phyloP scores from a whole-genome alignment of 2,888 invertebrate genomes.

The Drosophila ustulata region DNA sequence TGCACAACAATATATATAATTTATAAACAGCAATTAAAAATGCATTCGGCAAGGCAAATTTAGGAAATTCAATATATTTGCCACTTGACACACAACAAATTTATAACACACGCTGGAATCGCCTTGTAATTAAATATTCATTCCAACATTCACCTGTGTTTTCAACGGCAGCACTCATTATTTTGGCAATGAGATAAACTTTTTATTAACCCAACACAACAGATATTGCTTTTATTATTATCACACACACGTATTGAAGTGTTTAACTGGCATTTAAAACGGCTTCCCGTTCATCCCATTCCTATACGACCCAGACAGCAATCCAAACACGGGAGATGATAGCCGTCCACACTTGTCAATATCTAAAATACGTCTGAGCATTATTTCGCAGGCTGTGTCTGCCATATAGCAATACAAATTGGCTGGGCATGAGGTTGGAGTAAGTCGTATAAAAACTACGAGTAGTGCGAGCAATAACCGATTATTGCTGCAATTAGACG shows the following conservation, averaged over 20 bases:
- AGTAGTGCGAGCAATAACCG: constrained; percentile 26
- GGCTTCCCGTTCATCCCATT: background rate
- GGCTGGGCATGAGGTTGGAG: background rate
- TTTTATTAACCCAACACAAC: constrained; percentile 8
- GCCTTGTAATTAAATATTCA: constrained; percentile 17
- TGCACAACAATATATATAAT: constrained; percentile 16
- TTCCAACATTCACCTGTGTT: constrained; percentile 57
- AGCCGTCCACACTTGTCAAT: constrained; percentile 60
- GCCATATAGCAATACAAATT: constrained; percentile 11
- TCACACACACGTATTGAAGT: constrained; percentile 12
- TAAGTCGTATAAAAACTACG: background rate
- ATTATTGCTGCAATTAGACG: constrained; percentile 65
- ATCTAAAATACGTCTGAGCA: constrained; percentile 66
- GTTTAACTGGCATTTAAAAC: background rate
- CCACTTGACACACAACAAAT: constrained; percentile 8
- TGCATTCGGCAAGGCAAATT: constrained; percentile 6
- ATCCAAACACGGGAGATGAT: constrained; percentile 8
- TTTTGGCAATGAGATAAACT: background rate
- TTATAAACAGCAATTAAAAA: constrained; percentile 20
- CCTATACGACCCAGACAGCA: constrained; percentile 9
- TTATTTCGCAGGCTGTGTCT: constrained; percentile 35
- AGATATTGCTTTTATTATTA: constrained; percentile 2
- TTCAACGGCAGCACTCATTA: constrained; percentile 42
- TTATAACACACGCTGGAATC: constrained; percentile 1
- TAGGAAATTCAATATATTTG: background rate